These are phyloP conservation scores for Eretmochelys imbricata DNA, from an alignment of 2,113 vertebrate species.

Conservation along the genomic window DNA sequence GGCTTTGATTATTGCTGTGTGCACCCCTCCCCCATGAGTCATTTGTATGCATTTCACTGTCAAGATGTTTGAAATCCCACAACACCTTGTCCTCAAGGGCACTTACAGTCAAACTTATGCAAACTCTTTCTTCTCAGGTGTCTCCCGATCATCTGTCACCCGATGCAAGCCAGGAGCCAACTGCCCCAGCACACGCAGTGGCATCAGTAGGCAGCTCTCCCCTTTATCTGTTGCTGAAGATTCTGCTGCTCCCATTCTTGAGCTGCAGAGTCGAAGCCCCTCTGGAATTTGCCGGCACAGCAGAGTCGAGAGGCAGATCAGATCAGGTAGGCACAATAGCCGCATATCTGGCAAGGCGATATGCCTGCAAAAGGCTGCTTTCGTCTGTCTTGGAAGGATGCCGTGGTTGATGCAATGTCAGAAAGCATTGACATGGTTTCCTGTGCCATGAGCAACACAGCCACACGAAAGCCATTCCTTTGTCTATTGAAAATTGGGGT, in stretches of 20 bases:
- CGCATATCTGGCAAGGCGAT: background rate
- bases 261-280: constrained; percentile 83
- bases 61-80: constrained; percentile 41
- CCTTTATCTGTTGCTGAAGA: constrained; percentile 83
- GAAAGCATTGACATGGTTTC: background rate
- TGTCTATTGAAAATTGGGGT: background rate
- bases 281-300: constrained; percentile 80
- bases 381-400: background rate
- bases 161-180: constrained; percentile 84
- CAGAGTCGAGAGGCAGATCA: constrained; percentile 81
- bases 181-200: constrained; percentile 81
- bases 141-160: constrained; percentile 81
- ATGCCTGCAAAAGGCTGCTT: background rate
- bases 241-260: constrained; percentile 85
- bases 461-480: background rate
- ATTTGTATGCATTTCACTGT: constrained; percentile 20
- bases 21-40: background rate
- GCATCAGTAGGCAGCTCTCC: constrained; percentile 82
- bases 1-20: constrained; percentile 14
- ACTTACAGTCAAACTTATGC: constrained; percentile 68
- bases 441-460: background rate
- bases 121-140: constrained; percentile 82
- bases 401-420: background rate
- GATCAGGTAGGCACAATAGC: constrained; percentile 77
- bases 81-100: constrained; percentile 21